Conservation (phyloP, 1,140 invertebrate genomes). For the Drosophila leontia region DNA sequence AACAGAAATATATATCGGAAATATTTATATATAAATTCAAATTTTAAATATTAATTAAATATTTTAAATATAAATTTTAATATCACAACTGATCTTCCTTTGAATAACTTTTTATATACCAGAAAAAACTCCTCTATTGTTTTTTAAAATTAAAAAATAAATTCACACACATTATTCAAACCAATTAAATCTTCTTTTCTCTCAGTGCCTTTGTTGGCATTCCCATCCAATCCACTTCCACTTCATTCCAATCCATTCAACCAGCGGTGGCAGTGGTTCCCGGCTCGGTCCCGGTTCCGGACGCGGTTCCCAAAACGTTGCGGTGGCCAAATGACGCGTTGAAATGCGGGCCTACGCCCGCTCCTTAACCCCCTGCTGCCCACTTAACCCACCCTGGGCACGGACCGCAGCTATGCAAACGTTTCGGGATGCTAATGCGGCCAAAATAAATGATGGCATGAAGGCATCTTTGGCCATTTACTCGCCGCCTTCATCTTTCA, state of each 20-base stretch:
- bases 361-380: slow-evolving; percentile 4
- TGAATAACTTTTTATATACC: too few relatives aligned
- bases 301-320: slow-evolving; percentile 14
- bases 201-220: slow-evolving; percentile 1
- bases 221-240: slow-evolving; percentile 20
- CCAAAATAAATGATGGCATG: slow-evolving; percentile 44
- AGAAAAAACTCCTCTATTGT: too few relatives aligned
- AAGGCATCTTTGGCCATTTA: slow-evolving; percentile 34
- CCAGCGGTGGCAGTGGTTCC: background rate
- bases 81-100: too few relatives aligned
- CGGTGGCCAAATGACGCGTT: slow-evolving; percentile 31
- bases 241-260: slow-evolving; percentile 16
- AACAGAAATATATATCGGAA: too few relatives aligned
- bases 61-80: too few relatives aligned
- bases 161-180: background rate
- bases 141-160: background rate
- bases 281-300: background rate
- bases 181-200: background rate
- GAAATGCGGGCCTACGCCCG: slow-evolving; percentile 20
- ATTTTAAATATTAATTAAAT: too few relatives aligned
- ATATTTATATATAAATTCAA: too few relatives aligned
- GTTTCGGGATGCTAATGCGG: slow-evolving; percentile 40
- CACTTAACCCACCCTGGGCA: background rate
- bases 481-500: slow-evolving; percentile 48
- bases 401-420: slow-evolving; percentile 38